Evolutionary conservation across 2,888 invertebrate species (phyloP).

Genomic region (Mythimna vitellina): DNA sequence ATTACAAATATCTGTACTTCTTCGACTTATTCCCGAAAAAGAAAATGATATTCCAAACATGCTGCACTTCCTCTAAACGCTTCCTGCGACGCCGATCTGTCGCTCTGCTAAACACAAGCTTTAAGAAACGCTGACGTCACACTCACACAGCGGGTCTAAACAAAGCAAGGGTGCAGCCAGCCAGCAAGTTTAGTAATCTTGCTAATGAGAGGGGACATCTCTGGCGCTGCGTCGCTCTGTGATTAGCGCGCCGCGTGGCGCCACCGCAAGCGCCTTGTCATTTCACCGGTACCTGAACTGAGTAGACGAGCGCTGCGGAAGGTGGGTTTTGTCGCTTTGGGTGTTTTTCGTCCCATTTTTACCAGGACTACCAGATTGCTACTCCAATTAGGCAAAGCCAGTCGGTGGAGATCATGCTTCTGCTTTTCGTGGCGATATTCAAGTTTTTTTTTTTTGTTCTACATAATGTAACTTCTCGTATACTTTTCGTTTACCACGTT

Average conservation of each 20-base stretch:
- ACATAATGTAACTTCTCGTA: too few relatives aligned
- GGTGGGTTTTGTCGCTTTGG: neutral
- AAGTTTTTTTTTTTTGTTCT: too few relatives aligned
- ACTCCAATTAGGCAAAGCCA: too few relatives aligned
- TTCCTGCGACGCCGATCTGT: too few relatives aligned
- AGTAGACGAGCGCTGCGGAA: conserved; percentile 47
- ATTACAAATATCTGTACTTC: too few relatives aligned
- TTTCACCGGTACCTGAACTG: conserved; percentile 59
- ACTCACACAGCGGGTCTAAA: conserved; percentile 32
- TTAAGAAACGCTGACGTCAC: conserved; percentile 35
- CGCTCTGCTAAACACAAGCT: conserved; percentile 10
- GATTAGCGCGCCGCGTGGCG: conserved; percentile 74
- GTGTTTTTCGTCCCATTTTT: neutral
- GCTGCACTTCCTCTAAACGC: too few relatives aligned
- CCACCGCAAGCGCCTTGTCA: conserved; percentile 75
- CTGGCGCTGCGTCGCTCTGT: conserved; percentile 66
- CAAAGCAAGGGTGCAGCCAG: conserved; percentile 60
- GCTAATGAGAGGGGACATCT: conserved; percentile 71
- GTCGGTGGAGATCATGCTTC: too few relatives aligned
- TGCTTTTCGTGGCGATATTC: too few relatives aligned
- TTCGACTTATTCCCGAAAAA: too few relatives aligned
- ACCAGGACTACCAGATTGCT: too few relatives aligned
- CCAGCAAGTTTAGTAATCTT: conserved; percentile 67
- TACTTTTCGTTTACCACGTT: too few relatives aligned
- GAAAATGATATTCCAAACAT: too few relatives aligned